These are phyloP conservation scores for Acanthis flammea DNA, from an alignment of 2,797 vertebrate genomes.

Conservation along the genomic window DNA sequence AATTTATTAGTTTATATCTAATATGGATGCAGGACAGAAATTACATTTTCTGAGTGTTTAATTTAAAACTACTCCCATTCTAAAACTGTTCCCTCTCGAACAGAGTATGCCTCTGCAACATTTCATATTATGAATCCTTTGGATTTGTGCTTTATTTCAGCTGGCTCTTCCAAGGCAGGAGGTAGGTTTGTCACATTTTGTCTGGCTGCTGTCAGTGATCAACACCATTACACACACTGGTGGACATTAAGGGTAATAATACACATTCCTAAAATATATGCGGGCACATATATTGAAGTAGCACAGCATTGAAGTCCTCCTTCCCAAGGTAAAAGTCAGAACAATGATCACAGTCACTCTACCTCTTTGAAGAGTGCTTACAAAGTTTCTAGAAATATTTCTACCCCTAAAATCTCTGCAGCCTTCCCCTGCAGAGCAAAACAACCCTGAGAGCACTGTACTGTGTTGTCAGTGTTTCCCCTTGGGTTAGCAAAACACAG, in stretches of 20 bases:
- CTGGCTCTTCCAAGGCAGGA: background rate
- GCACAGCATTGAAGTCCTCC: background rate
- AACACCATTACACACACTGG: background rate
- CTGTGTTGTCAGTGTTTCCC: constrained; percentile 10
- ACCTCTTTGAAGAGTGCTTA: background rate
- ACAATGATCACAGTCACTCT: background rate
- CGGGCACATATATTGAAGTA: too few species aligned
- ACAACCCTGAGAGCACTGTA: background rate
- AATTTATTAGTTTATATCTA: background rate
- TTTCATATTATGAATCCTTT: background rate
- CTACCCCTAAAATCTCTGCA: background rate
- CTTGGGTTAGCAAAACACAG: constrained; percentile 14
- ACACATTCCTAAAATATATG: background rate
- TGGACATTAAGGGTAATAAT: background rate
- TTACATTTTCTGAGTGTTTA: background rate
- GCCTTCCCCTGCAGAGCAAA: background rate
- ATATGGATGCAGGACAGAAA: background rate
- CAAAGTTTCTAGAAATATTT: constrained; percentile 14
- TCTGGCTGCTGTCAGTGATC: background rate
- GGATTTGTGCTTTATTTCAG: background rate
- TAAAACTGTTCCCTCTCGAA: background rate
- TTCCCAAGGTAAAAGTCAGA: background rate
- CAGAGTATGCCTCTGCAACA: background rate
- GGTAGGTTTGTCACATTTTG: background rate
- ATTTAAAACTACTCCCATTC: background rate